Evolutionary conservation across 2,113 vertebrate species (phyloP).

Genomic region (Ptychochromis oligacanthus): DNA sequence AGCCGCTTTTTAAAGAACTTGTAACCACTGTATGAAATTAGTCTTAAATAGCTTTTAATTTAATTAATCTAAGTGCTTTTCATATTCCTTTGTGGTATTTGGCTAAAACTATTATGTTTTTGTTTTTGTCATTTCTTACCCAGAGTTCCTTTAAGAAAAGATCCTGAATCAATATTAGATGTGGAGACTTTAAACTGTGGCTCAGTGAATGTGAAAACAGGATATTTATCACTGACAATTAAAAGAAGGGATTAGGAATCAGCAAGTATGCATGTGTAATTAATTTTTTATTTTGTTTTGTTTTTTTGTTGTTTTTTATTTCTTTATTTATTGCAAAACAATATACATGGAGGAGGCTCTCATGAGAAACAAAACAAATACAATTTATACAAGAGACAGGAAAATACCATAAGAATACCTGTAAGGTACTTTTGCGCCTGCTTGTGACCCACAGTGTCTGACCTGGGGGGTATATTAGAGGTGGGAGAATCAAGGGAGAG

Average conservation of each 20-base stretch:
- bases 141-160: not conserved
- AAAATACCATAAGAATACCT: not conserved
- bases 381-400: not conserved
- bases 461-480: not conserved
- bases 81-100: not conserved
- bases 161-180: constrained; percentile 1
- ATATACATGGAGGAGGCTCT: not conserved
- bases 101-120: not conserved
- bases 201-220: not conserved
- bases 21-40: not conserved
- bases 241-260: not conserved
- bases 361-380: not conserved
- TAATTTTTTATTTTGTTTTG: not conserved
- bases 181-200: not conserved
- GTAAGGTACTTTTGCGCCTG: not conserved
- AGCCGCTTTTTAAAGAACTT: not conserved
- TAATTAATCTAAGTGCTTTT: not conserved
- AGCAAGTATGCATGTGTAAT: not conserved
- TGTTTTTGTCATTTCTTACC: not conserved
- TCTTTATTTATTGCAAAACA: not conserved
- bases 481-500: not conserved
- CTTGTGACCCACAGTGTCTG: not conserved
- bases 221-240: not conserved
- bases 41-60: not conserved
- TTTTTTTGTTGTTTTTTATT: no score